Conservation (phyloP, 2,113 vertebrate genomes). For the Euleptes europaea region DNA sequence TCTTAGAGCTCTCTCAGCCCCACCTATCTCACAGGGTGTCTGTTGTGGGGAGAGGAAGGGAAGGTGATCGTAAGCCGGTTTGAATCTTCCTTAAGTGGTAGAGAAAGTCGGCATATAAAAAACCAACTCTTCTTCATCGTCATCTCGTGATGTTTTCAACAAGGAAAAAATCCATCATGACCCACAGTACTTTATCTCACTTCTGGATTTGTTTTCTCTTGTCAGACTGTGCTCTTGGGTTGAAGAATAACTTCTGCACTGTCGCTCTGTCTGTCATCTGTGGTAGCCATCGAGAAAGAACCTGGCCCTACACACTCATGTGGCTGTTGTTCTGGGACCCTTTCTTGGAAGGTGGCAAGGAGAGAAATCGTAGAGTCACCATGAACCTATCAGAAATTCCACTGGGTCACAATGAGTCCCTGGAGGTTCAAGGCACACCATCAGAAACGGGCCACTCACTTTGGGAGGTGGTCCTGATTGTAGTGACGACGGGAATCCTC, state of each 20-base stretch:
- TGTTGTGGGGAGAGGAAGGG: too few relatives aligned
- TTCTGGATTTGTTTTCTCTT: neutral
- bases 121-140: too few relatives aligned
- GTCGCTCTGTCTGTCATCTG: neutral
- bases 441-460: slow-evolving; percentile 56
- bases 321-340: neutral
- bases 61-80: too few relatives aligned
- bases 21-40: too few relatives aligned
- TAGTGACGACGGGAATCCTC: slow-evolving; percentile 73
- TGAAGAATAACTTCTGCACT: neutral
- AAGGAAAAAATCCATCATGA: neutral
- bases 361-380: neutral
- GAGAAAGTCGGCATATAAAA: too few relatives aligned
- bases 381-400: slow-evolving; percentile 71
- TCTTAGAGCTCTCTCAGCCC: too few relatives aligned
- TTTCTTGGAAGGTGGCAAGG: neutral
- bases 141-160: neutral
- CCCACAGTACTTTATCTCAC: neutral
- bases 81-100: too few relatives aligned
- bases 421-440: neutral
- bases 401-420: slow-evolving; percentile 54
- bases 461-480: slow-evolving; percentile 78
- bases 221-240: neutral
- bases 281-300: neutral
- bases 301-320: neutral